These are phyloP conservation scores for Campoletis raptor DNA, from an alignment of 2,888 invertebrate genomes.

Conservation along the genomic window DNA sequence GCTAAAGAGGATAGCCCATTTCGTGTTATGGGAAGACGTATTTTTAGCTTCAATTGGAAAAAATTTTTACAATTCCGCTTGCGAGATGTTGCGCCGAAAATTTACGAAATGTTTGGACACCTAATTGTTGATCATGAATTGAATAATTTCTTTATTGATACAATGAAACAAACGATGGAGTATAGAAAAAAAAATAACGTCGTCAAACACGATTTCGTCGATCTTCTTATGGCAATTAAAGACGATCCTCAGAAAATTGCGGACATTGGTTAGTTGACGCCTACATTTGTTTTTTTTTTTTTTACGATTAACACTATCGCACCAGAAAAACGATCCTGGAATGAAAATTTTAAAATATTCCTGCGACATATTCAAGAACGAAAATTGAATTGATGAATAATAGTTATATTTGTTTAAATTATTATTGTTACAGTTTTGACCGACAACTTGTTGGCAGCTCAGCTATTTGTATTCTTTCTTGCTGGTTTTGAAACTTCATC, in stretches of 20 bases:
- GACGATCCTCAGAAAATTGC: constrained; percentile 72
- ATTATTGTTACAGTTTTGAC: constrained; percentile 77
- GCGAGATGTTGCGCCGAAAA: constrained; percentile 62
- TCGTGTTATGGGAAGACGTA: constrained; percentile 79
- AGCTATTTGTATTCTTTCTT: constrained; percentile 84
- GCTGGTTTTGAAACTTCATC: constrained; percentile 86
- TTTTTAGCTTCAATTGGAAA: constrained; percentile 74
- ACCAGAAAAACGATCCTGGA: neutral
- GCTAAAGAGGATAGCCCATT: constrained; percentile 81
- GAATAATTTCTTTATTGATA: constrained; percentile 78
- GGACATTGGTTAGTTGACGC: constrained; percentile 72
- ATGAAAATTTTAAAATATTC: no score
- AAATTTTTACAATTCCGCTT: constrained; percentile 44
- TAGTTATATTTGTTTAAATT: neutral
- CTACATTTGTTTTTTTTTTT: neutral
- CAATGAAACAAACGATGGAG: constrained; percentile 80
- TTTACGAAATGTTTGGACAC: constrained; percentile 72
- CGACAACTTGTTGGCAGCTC: constrained; percentile 81
- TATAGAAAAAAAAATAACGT: constrained; percentile 82
- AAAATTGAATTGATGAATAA: neutral
- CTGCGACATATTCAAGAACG: neutral
- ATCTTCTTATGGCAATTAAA: constrained; percentile 82
- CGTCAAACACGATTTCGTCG: constrained; percentile 84
- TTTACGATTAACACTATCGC: neutral
- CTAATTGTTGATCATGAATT: constrained; percentile 72